These are phyloP conservation scores for Odontocerum albicorne DNA, from an alignment of 2,888 invertebrate species.

Conservation along the genomic window DNA sequence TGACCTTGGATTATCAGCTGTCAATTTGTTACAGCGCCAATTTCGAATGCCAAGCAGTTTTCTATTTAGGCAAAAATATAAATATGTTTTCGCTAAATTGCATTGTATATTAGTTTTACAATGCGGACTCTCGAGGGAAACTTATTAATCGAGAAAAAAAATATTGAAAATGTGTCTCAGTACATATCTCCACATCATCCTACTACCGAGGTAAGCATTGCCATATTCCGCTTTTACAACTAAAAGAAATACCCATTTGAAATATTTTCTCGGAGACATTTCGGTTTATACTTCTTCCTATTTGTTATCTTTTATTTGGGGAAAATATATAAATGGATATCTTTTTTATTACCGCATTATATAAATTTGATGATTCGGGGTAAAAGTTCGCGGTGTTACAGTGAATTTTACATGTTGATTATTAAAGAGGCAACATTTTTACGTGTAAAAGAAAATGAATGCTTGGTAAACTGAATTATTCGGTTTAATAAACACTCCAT, in stretches of 20 bases:
- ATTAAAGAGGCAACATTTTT: too few relatives aligned
- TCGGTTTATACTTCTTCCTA: too few relatives aligned
- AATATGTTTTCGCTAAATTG: not conserved
- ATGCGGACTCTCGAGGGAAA: constrained; percentile 29
- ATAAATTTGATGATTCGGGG: too few relatives aligned
- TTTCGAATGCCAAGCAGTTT: constrained; percentile 23
- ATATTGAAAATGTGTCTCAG: constrained; percentile 19
- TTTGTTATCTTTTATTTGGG: too few relatives aligned
- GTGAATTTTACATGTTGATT: too few relatives aligned
- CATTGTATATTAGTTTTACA: not conserved
- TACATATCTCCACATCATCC: constrained; percentile 26
- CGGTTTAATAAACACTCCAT: too few relatives aligned
- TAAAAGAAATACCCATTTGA: not conserved
- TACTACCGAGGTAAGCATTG: constrained; percentile 17
- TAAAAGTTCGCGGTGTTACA: too few relatives aligned
- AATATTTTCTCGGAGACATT: too few relatives aligned
- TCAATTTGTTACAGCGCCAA: constrained; percentile 29
- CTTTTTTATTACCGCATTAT: too few relatives aligned
- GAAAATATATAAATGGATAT: too few relatives aligned
- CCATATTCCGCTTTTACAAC: not conserved
- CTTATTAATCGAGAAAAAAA: constrained; percentile 22
- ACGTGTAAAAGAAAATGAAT: too few relatives aligned
- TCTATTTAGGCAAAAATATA: not conserved
- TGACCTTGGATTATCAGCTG: constrained; percentile 33
- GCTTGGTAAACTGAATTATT: too few relatives aligned